Percentiles rank a stretch among this genome's conserved stretches.
Conservation (phyloP, 92 coral and sea anemone genomes). For the Porites cylindrica region DNA sequence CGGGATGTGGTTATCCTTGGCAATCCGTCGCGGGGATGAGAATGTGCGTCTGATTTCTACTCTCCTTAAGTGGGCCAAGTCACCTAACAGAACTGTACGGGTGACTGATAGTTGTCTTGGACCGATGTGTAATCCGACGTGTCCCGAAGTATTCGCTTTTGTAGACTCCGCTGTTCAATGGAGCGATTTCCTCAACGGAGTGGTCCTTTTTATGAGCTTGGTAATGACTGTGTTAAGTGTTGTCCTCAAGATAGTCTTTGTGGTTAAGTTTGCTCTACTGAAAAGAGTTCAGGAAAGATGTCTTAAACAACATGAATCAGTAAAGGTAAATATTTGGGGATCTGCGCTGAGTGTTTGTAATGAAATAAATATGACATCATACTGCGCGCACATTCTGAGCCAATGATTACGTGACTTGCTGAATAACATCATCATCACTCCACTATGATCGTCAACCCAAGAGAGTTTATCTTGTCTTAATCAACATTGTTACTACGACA, state of each 20-base stretch:
- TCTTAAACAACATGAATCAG: neutral
- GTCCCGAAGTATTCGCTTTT: constrained; percentile 60
- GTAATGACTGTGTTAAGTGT: constrained; percentile 49
- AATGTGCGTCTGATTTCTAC: constrained; percentile 42
- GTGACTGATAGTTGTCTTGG: constrained; percentile 67
- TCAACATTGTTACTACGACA: too few relatives aligned
- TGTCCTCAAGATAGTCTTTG: constrained; percentile 33
- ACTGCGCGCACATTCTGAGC: too few relatives aligned
- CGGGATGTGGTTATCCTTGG: constrained; percentile 40
- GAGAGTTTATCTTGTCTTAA: too few relatives aligned
- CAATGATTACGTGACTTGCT: too few relatives aligned
- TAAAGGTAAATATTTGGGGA: constrained; percentile 14
- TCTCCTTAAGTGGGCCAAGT: constrained; percentile 42
- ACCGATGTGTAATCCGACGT: constrained; percentile 69
- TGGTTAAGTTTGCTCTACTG: constrained; percentile 24
- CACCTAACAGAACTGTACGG: constrained; percentile 38
- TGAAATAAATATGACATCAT: too few relatives aligned
- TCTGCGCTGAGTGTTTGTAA: neutral
- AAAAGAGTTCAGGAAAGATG: constrained; percentile 9
- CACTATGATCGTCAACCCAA: too few relatives aligned
- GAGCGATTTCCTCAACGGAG: constrained; percentile 24
- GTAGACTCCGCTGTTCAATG: constrained; percentile 62
- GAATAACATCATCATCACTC: too few relatives aligned
- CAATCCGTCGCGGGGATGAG: constrained; percentile 28
- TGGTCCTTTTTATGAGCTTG: constrained; percentile 42